These are phyloP conservation scores for Brachionus rotundiformis DNA, from an alignment of 1,140 invertebrate species.

Conservation along the genomic window DNA sequence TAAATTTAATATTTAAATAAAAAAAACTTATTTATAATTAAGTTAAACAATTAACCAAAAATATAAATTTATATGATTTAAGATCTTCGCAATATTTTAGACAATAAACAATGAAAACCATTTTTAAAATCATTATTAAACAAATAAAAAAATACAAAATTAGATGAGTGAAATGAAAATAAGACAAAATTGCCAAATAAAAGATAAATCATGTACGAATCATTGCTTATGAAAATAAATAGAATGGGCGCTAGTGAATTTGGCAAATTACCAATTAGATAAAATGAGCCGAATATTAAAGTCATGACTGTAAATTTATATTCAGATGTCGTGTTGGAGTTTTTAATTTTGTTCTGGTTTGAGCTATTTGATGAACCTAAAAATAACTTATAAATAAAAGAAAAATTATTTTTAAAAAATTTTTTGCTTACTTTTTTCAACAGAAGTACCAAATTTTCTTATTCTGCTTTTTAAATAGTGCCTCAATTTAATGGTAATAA, in stretches of 20 bases:
- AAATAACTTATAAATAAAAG: background rate
- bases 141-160: slow-evolving; percentile 37
- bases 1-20: too few relatives aligned
- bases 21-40: too few relatives aligned
- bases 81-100: background rate
- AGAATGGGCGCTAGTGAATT: slow-evolving; percentile 42
- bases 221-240: slow-evolving; percentile 10
- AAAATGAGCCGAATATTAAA: slow-evolving; percentile 20
- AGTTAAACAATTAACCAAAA: too few relatives aligned
- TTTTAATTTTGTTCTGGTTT: background rate
- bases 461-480: background rate
- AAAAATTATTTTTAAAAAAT: background rate
- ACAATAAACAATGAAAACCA: background rate
- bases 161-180: slow-evolving; percentile 20
- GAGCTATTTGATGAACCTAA: background rate
- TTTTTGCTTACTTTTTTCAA: slow-evolving; percentile 24
- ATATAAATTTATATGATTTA: background rate
- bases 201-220: slow-evolving; percentile 19
- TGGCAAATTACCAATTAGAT: slow-evolving; percentile 39
- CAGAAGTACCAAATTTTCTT: background rate
- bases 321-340: background rate
- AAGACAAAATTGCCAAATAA: slow-evolving; percentile 45
- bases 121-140: slow-evolving; percentile 38
- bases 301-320: slow-evolving; percentile 48
- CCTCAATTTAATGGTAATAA: slow-evolving; percentile 11